Base-by-base conservation (phyloP, 2,888 invertebrate species). In the Eurytoma adleriae region DNA sequence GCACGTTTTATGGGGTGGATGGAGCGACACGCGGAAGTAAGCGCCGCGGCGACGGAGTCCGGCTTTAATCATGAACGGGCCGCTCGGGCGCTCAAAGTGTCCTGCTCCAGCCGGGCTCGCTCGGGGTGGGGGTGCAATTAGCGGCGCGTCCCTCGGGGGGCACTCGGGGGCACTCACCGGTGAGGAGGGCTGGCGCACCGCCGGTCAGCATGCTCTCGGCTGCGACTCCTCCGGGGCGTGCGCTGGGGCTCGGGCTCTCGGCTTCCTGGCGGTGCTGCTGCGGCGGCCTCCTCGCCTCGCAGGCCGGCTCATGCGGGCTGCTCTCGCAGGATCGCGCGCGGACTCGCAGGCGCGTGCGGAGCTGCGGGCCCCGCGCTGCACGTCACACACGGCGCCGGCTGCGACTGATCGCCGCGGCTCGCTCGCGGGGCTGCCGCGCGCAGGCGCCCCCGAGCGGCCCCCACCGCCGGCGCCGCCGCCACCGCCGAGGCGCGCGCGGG, bases 371-470 rank as follows among this genome's bases (percentile, higher is more conserved):
- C 48, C 54, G 69, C 59, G 69, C 68, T 64, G 56, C 77, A 30
- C 62, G 69, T 64, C 77, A 59, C 59, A 52, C 77, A 59, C 72
- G 67, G 71, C 71, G 62, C 80, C 75, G 76, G 80, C 72, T 72
- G 68, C 76, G 76, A 73, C 80, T 77, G 80, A 67, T 30, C 57
- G 30, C 18, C 18, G 74, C 20, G 70, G 30, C 62, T 48, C 64
- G 50, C 59, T 13, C 64, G 40, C 54, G 73, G 69, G 50, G 18
- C 40, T 62, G 30, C 50, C 66, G 76, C 61, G 80, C 75, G 76
- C 79, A 79, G 74, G 67, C 70, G 57, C 75, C 71, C 40, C 18
- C 50, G 7, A 20, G 59, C 71, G 24, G 3, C 24, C 59, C 48
- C 59, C 30, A 16, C 18, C 73, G 62, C 48, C 70, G 48, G 30